Percentiles rank a stretch among this genome's conserved stretches.
Conservation (phyloP, 2,113 vertebrate species). For the Pomatorhinus ruficollis region DNA sequence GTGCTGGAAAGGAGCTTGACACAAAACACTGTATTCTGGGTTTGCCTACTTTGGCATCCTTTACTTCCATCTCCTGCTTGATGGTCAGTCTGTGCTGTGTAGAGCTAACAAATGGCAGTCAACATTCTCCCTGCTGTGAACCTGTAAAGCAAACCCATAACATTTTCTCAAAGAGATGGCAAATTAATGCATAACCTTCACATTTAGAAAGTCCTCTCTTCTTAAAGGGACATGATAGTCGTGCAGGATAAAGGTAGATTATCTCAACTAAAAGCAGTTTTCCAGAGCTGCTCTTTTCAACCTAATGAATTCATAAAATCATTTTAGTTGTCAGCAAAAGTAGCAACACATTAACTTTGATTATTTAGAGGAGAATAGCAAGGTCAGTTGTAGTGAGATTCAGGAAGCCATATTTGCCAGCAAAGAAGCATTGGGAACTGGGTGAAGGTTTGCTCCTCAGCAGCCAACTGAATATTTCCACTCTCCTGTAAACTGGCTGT, state of each 20-base stretch:
- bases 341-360: background rate
- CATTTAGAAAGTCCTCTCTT: background rate
- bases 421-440: background rate
- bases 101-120: background rate
- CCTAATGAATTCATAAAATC: background rate
- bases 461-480: background rate
- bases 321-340: background rate
- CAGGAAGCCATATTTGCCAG: background rate
- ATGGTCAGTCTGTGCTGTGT: rapidly evolving
- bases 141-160: background rate
- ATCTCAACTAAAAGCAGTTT: background rate
- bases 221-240: background rate
- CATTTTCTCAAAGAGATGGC: background rate
- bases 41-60: background rate
- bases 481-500: background rate
- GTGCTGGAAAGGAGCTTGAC: background rate
- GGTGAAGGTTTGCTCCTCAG: background rate
- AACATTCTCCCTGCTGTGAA: background rate
- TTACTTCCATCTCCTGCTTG: background rate
- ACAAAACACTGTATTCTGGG: background rate
- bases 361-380: background rate
- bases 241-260: background rate
- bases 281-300: background rate
- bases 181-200: background rate
- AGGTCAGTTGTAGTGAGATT: background rate